Base-by-base conservation (phyloP, 2,888 invertebrate genomes). In the Dryobota labecula region DNA sequence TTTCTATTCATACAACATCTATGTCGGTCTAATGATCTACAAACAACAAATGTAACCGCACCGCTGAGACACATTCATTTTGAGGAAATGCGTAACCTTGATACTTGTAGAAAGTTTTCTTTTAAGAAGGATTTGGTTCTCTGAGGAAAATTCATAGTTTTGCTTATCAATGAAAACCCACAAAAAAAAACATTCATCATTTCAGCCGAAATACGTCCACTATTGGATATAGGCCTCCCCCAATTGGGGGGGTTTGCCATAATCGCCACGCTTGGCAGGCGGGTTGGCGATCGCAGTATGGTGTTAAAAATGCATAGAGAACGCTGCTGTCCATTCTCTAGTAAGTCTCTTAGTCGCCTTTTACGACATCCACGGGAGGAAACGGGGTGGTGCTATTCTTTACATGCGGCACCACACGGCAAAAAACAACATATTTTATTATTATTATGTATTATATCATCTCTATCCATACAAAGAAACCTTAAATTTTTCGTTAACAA, bases 11-110 rank as follows among this genome's bases (percentile, higher is more conserved):
- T 8, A 4, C 13, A 58, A 24, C 9, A 24, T 38, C 2, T 38
- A 38, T 38, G 6, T 24, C 11, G 18, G 18, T 18, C 18, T 8
- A 2, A n/a, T 36, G 36, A 24, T 9, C 24, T 45, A 36, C 20
- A 43, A 49, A 56, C 30, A 45, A 56, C 30, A 61, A 33, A 66
- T 45, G n/a, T 49, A 30, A 41, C 27, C 20, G 11, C 33, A 20
- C 41, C 27, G 36, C 11, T 33, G 38, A 43, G 63, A 76, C 51
- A 57, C 56, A 56, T 68, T 75, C 18, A 57, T 61, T 60, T 24
- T 1, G 18, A 69, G 27, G 61, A n/a, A 57, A 57, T 45, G 33
- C 20, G 43, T 36, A 54, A 38, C 66, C 45, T 74, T 62, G 13
- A 41, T 43, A 53, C 27, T 65, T 54, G 27, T 36, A 38, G 18